A percentile compares a stretch with the other conserved stretches of the same genome.
These are phyloP conservation scores for Thelaira solivaga DNA, from an alignment of 2,888 invertebrate species.

Conservation along the genomic window DNA sequence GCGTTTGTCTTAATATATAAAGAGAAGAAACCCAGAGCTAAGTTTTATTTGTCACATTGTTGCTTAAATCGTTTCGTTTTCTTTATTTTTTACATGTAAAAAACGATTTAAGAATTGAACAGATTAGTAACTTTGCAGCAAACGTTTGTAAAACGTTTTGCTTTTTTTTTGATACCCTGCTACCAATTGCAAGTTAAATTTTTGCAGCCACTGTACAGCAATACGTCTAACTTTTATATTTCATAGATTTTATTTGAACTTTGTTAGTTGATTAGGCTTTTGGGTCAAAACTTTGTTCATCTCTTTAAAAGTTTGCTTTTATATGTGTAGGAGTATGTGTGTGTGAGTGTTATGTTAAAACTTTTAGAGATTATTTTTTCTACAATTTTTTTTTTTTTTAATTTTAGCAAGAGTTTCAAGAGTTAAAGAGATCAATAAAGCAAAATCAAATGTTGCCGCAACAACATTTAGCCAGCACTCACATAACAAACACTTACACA, in stretches of 20 bases:
- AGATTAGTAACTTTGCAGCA: too few species aligned
- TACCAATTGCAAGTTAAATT: too few species aligned
- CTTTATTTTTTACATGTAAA: too few species aligned
- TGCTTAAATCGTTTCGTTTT: too few species aligned
- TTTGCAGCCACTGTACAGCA: background rate
- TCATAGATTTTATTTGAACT: slow-evolving; percentile 35
- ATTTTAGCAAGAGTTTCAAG: slow-evolving; percentile 39
- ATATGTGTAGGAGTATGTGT: background rate
- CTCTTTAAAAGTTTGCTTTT: slow-evolving; percentile 58
- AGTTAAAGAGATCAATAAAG: slow-evolving; percentile 62
- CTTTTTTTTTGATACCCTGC: too few species aligned
- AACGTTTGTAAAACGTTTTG: too few species aligned
- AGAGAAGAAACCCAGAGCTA: too few species aligned
- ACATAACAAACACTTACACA: slow-evolving; percentile 12
- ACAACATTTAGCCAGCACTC: slow-evolving; percentile 43
- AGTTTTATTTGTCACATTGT: too few species aligned
- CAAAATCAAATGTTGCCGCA: slow-evolving; percentile 61
- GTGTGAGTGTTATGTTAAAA: background rate
- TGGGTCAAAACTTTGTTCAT: slow-evolving; percentile 73
- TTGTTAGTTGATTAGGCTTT: slow-evolving; percentile 74
- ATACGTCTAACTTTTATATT: background rate
- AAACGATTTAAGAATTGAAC: too few species aligned
- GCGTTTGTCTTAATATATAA: too few species aligned
- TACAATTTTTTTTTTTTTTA: background rate
- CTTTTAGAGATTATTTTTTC: slow-evolving; percentile 9